These are phyloP conservation scores for Caenorhabditis japonica DNA, from an alignment of 2,888 invertebrate genomes.

Conservation along the genomic window DNA sequence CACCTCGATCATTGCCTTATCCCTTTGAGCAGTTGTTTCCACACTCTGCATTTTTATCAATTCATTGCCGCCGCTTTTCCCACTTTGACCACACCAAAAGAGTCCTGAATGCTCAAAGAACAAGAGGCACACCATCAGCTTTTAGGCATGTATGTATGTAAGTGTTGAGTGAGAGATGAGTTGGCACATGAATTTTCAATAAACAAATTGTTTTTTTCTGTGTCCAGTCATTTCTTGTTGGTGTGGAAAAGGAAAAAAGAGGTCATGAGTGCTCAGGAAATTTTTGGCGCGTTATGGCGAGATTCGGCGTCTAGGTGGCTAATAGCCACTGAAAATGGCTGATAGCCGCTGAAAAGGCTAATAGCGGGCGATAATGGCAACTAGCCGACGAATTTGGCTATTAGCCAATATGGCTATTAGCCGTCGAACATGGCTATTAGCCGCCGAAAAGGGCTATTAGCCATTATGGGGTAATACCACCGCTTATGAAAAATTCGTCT, in stretches of 20 bases:
- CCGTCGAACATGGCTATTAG: no score
- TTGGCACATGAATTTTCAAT: slow-evolving; percentile 39
- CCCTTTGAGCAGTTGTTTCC: slow-evolving; percentile 5
- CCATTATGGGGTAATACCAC: no score
- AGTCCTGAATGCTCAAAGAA: slow-evolving; percentile 14
- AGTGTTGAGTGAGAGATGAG: slow-evolving; percentile 4
- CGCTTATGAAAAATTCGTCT: no score
- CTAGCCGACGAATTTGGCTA: no score
- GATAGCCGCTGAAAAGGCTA: no score
- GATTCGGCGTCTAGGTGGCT: no score
- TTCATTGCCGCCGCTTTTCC: slow-evolving; percentile 8
- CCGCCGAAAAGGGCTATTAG: no score
- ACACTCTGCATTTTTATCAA: not conserved
- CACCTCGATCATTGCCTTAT: slow-evolving; percentile 7
- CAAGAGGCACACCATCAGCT: slow-evolving; percentile 33
- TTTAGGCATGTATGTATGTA: slow-evolving; percentile 43
- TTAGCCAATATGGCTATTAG: no score
- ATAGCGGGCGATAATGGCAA: no score
- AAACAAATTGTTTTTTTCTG: slow-evolving; percentile 40
- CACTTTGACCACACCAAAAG: slow-evolving; percentile 5
- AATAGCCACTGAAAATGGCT: no score
- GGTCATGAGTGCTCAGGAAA: no score
- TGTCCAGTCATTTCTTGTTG: slow-evolving; percentile 14
- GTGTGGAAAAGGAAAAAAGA: slow-evolving; percentile 4
- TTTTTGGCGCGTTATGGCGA: no score